Base-by-base conservation (phyloP, 2,888 invertebrate species). In the Crossocerus cetratus region DNA sequence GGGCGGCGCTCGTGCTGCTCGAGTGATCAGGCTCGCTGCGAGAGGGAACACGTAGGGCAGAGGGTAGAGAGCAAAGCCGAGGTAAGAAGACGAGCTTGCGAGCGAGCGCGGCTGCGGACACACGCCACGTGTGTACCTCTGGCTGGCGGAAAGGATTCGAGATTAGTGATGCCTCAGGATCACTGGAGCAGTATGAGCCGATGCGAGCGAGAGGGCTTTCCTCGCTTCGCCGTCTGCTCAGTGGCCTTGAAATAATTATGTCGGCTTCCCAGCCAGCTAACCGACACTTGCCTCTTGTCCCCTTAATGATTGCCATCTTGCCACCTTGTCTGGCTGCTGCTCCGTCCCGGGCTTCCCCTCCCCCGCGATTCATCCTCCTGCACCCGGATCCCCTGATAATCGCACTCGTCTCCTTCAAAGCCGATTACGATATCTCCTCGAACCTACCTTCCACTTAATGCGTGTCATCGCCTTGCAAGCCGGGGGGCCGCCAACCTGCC, bases 181-280 rank as follows among this genome's bases (percentile, higher is more conserved):
- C 86, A 87, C 72, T 83, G 83, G 83, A 88, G 86, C 87, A 87
- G 84, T 77, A 85, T 86, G 85, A 89, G 86, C 83, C 86, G 87
- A 87, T 88, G 85, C 80, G 87, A 87, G 84, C 32, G 11, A 32
- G 32, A 32, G 32, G 77, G 81, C 82, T 82, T 84, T 83, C 81
- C 84, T 86, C 84, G 85, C 81, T 86, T 32, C 32, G 32, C 11
- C 86, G 83, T 84, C 80, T 84, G 86, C 81, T 87, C 86, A 84
- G 82, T 86, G 84, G 84, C 80, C 86, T 86, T 81, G 86, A 85
- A 85, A 86, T 87, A 87, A 88, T 88, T 83, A 83, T 78, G 73
- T 80, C 72, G 79, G 72, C 77, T 74, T 65, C 67, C 67, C 70
- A 72, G 63, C 72, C 66, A 75, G 65, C 77, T 74, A 75, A 77